These are phyloP conservation scores for Spea multiplicata DNA, from an alignment of 2,113 vertebrate species.

Conservation along the genomic window DNA sequence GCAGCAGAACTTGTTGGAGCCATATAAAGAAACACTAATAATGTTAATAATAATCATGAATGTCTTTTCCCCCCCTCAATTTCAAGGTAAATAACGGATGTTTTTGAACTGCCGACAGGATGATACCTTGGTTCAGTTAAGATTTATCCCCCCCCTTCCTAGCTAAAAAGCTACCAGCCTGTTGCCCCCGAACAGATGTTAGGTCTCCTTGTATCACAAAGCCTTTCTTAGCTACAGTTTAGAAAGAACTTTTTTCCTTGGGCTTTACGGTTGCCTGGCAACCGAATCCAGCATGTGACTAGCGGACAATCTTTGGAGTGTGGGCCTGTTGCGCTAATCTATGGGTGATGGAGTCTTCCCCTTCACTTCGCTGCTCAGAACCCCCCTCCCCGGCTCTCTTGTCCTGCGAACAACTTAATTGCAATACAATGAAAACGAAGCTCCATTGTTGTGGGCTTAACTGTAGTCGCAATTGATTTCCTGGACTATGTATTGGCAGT, in stretches of 20 bases:
- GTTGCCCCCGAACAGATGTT: constrained; percentile 30
- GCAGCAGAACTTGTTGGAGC: too few species aligned
- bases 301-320: constrained; percentile 73
- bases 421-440: constrained; percentile 55
- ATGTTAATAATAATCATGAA: too few species aligned
- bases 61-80: not conserved
- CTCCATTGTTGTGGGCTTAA: constrained; percentile 54
- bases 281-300: constrained; percentile 87
- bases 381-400: not conserved
- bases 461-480: constrained; percentile 57
- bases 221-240: constrained; percentile 71
- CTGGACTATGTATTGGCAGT: constrained; percentile 51
- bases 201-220: constrained; percentile 61
- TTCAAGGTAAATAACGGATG: not conserved
- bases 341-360: constrained; percentile 56
- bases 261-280: constrained; percentile 96
- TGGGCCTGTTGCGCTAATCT: constrained; percentile 75
- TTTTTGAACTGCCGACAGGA: not conserved
- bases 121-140: constrained; percentile 8
- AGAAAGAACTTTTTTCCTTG: constrained; percentile 79
- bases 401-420: constrained; percentile 53
- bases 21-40: too few species aligned
- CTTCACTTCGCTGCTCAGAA: not conserved
- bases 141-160: not conserved
- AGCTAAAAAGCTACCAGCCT: constrained; percentile 17